A percentile compares a stretch with the other conserved stretches of the same genome.
phyloP scores from a whole-genome alignment of 2,113 vertebrate genomes.

The Pristiophorus japonicus region DNA sequence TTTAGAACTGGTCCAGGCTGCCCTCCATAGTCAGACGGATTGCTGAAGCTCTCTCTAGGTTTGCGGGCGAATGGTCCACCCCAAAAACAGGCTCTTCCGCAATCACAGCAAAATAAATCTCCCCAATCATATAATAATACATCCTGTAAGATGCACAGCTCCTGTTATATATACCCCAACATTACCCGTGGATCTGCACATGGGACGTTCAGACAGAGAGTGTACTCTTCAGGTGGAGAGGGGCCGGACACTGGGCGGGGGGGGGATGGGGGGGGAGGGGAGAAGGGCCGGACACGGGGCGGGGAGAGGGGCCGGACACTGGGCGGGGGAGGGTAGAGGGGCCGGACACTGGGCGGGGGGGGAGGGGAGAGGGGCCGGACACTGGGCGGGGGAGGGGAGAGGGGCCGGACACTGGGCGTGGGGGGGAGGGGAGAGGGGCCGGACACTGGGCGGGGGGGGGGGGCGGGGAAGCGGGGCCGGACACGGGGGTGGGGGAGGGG shows the following conservation, averaged over 20 bases:
- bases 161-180: neutral
- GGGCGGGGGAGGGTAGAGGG: no score
- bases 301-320: no score
- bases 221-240: neutral
- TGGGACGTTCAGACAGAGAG: neutral
- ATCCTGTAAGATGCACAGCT: neutral
- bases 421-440: neutral
- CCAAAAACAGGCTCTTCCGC: neutral
- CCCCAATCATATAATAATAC: neutral
- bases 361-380: neutral
- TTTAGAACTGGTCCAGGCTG: neutral
- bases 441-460: no score
- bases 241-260: no score
- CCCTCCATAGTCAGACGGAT: neutral
- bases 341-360: no score
- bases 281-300: neutral
- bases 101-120: neutral
- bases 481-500: no score
- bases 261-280: no score
- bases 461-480: neutral
- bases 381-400: no score
- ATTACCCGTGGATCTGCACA: neutral
- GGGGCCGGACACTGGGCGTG: neutral
- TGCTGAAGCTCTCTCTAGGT: neutral
- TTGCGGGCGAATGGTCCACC: neutral